Base-by-base conservation (phyloP, 2,113 vertebrate genomes). In the Ploceus nigricollis region DNA sequence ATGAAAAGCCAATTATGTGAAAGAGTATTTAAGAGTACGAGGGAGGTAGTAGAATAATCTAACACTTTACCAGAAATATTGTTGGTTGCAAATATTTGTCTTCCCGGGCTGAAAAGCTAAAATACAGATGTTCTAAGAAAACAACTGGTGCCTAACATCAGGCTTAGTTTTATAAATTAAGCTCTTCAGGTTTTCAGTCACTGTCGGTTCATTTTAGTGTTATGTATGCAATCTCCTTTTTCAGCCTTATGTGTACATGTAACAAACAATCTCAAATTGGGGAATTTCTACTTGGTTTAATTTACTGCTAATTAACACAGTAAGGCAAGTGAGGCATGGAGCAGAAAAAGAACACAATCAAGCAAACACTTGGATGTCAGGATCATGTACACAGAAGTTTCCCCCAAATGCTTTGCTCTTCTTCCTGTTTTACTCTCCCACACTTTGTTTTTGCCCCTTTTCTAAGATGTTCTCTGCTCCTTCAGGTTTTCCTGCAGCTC, bases 311-410 rank as follows among this genome's bases (percentile, higher is more conserved):
- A 58, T 45, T 68, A 80, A 61, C 1, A 10, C 25, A 18, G 31
- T 18, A 35, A 53, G 61, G 15, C 18, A 83, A 31, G 30, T 35
- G 28, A 90, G 35, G 13, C 10, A 45, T 1, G 7, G 28, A 20
- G 11, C 4, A 8, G 12, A 6, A 17, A 35, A 57, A 64, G 8
- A 27, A 30, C 2, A 7, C 17, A 39, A 13, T 19, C 4, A 50
- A 27, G 30, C 5, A 78, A 63, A 27, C 14, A 30, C 25, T 42
- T 58, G 53, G 25, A 50, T 33, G 5, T 25, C 22, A 35, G 19
- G 8, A 20, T 44, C 42, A 61, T 0, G 0, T 5, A 24, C 13
- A 19, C 20, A 33, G n/a, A 1, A 0, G 7, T 37, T 90, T 35
- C 31, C n/a, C 24, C 66, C 51, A 75, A 53, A 25, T 7, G 3